Base-by-base conservation (phyloP, 2,113 vertebrate genomes). In the Paradisaea rubra region DNA sequence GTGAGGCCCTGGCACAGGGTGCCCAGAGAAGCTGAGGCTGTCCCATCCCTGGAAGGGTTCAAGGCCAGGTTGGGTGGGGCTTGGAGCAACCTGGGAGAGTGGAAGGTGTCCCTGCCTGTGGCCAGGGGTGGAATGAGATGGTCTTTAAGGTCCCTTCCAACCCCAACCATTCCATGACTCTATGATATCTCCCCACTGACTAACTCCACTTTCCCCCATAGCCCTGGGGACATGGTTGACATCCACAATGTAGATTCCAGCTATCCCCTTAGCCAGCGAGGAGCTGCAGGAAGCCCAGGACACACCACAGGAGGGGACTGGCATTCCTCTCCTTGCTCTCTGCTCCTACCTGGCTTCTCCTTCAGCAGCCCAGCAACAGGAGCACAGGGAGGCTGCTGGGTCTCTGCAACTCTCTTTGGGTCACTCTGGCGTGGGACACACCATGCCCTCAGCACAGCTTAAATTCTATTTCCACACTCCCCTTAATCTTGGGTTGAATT, bases 391-490 rank as follows among this genome's bases (percentile, higher is more conserved):
- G 17, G 53, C 47, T 89, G 24, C 68, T 44, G 77, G n/a, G 15
- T 44, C 41, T 69, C 71, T 66, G 71, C 56, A 86, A 56, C 31
- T 54, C 28, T 27, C 23, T 53, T n/a, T n/a, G 33, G 60, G 22
- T 41, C 85, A 14, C 2, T 56, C 59, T 54, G 31, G 31, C 0
- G 0, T 30, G 22, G 53, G 57, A 63, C 17, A 27, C 0, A 0
- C n/a, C 9, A 3, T 37, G 28, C 39, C 28, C n/a, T 49, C 89
- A 49, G 72, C 57, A 52, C n/a, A 61, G 45, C 21, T 81, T 52
- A 79, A 74, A 60, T 91, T 73, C 65, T 7, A 1, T 56, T 85
- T 84, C 73, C 76, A 27, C 44, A 21, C 35, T 85, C 14, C 31
- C 22, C 72, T 61, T 76, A 56, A 88, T 41, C 76, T 41, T 44